Evolutionary conservation across 2,888 invertebrate genomes (phyloP).

Genomic region (Agrotis ipsilon): DNA sequence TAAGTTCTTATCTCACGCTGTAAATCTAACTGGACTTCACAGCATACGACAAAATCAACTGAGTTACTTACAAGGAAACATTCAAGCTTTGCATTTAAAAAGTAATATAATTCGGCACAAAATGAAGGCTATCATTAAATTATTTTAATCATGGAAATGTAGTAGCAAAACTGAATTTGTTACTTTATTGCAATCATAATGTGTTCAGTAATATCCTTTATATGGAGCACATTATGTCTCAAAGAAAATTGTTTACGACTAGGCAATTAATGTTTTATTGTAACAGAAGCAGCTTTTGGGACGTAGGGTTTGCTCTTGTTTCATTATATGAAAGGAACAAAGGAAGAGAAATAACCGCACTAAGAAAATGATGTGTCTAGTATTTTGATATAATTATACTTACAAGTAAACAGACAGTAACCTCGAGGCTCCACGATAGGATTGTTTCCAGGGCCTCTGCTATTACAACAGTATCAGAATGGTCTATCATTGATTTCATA

Average conservation of each 20-base stretch:
- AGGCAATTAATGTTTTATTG: slow-evolving; percentile 56
- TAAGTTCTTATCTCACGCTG: neutral
- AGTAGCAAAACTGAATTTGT: slow-evolving; percentile 52
- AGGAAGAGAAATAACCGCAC: slow-evolving; percentile 18
- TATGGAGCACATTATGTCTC: slow-evolving; percentile 44
- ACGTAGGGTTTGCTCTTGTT: slow-evolving; percentile 3
- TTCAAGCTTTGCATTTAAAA: neutral
- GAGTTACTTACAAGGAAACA: neutral
- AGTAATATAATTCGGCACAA: neutral
- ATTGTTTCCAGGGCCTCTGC: too few species aligned
- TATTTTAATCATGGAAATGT: slow-evolving; percentile 53
- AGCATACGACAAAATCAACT: neutral
- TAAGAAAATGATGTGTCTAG: slow-evolving; percentile 2
- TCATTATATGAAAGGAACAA: slow-evolving; percentile 17
- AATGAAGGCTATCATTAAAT: neutral
- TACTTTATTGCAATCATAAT: slow-evolving; percentile 54
- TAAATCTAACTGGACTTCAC: neutral
- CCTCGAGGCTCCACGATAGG: too few species aligned
- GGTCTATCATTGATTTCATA: too few species aligned
- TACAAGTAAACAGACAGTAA: too few species aligned
- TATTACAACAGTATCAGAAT: too few species aligned
- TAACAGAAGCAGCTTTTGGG: slow-evolving; percentile 32
- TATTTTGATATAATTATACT: slow-evolving; percentile 24
- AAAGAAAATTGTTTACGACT: slow-evolving; percentile 58
- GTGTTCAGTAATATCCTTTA: slow-evolving; percentile 39